A percentile compares a stretch with the other conserved stretches of the same genome.
These are phyloP conservation scores for Chrysolina oricalcia DNA, from an alignment of 2,888 invertebrate species.

Conservation along the genomic window DNA sequence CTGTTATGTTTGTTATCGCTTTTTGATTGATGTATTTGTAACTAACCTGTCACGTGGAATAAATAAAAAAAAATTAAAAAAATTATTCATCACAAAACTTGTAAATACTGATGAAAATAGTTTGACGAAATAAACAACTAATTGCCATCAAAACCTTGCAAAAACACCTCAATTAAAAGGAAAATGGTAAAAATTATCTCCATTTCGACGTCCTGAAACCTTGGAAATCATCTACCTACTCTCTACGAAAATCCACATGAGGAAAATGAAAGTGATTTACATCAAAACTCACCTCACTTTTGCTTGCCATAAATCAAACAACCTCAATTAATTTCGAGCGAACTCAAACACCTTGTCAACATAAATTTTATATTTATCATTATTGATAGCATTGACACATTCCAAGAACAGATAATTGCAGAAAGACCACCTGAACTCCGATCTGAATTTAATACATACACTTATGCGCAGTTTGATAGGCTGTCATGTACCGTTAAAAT, in stretches of 20 bases:
- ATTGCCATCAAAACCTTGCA: too few species aligned
- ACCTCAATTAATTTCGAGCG: not conserved
- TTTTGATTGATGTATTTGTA: too few species aligned
- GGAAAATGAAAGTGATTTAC: not conserved
- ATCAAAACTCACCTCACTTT: not conserved
- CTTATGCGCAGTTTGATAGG: not conserved
- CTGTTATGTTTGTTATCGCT: too few species aligned
- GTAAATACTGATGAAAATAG: too few species aligned
- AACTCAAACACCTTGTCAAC: slow-evolving; percentile 21
- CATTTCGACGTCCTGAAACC: too few species aligned
- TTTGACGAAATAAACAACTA: too few species aligned
- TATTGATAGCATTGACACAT: slow-evolving; percentile 22
- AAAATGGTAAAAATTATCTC: too few species aligned
- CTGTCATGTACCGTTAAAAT: not conserved
- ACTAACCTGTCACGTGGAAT: too few species aligned
- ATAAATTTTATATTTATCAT: slow-evolving; percentile 23
- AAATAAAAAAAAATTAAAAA: too few species aligned
- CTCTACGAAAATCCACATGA: not conserved
- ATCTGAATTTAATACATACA: not conserved
- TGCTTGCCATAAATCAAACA: slow-evolving; percentile 1
- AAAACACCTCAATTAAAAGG: too few species aligned
- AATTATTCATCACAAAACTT: too few species aligned
- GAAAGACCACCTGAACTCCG: not conserved
- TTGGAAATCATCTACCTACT: not conserved
- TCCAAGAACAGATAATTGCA: slow-evolving; percentile 11